These are phyloP conservation scores for Plotosus lineatus DNA, from an alignment of 2,113 vertebrate species.

Conservation along the genomic window DNA sequence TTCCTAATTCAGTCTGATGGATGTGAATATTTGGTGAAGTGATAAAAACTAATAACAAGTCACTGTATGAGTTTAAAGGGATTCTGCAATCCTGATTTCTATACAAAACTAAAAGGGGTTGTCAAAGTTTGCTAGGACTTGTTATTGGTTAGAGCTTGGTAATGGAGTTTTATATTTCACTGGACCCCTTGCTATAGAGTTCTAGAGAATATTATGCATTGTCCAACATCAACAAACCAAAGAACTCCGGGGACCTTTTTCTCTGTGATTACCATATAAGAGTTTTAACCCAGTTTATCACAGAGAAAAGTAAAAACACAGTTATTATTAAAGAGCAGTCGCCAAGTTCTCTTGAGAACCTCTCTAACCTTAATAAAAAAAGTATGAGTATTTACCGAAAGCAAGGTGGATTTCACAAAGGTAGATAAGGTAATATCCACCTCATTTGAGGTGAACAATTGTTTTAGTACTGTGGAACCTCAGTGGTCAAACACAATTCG, in stretches of 20 bases:
- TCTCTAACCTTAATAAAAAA: too few species aligned
- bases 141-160: neutral
- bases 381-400: too few species aligned
- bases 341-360: neutral
- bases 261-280: neutral
- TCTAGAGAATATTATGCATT: neutral
- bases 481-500: too few species aligned
- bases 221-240: neutral
- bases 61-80: neutral
- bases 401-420: too few species aligned
- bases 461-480: too few species aligned
- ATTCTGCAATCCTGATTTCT: neutral
- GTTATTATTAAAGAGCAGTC: neutral
- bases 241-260: neutral
- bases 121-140: neutral
- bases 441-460: too few species aligned
- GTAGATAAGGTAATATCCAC: too few species aligned
- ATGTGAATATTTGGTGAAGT: neutral
- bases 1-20: neutral
- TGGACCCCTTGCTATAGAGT: neutral
- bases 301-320: neutral
- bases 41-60: neutral
- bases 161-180: neutral
- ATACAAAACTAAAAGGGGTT: neutral
- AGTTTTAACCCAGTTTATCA: neutral